These are phyloP conservation scores for Arenicola marina DNA, from an alignment of 2,888 invertebrate species.

Conservation along the genomic window DNA sequence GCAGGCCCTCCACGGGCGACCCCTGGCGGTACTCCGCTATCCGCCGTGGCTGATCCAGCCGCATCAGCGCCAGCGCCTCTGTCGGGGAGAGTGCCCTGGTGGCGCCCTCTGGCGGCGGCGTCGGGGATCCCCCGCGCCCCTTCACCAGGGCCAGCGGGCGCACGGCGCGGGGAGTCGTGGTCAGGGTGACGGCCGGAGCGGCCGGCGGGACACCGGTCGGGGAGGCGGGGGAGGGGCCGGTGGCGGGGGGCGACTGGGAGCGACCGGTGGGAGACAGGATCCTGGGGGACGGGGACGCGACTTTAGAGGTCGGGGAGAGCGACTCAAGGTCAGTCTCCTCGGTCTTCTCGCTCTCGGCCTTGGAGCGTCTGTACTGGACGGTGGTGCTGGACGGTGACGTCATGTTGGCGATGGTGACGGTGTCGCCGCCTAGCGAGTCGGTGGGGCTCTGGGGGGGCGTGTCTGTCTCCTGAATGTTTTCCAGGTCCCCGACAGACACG, in stretches of 20 bases:
- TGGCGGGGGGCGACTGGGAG: background rate
- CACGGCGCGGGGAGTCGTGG: background rate
- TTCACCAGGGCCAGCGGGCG: background rate
- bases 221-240: conserved; percentile 1
- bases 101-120: background rate
- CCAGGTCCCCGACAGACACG: conserved; percentile 60
- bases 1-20: conserved; percentile 12
- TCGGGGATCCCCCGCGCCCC: background rate
- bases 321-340: conserved; percentile 30
- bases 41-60: conserved; percentile 26
- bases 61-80: conserved; percentile 17
- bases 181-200: background rate
- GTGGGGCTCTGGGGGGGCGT: conserved; percentile 59
- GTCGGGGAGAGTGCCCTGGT: conserved; percentile 3
- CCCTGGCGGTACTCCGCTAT: conserved; percentile 32
- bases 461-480: conserved; percentile 61
- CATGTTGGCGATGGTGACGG: conserved; percentile 24
- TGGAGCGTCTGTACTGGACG: conserved; percentile 15
- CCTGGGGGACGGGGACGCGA: conserved; percentile 11
- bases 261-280: background rate
- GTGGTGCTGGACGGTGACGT: conserved; percentile 11
- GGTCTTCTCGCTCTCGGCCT: conserved; percentile 12
- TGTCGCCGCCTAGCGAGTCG: conserved; percentile 19
- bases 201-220: conserved; percentile 15
- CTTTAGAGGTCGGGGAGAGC: conserved; percentile 19